phyloP scores from a whole-genome alignment of 1,140 invertebrate species.

The Temnothorax nylanderi region DNA sequence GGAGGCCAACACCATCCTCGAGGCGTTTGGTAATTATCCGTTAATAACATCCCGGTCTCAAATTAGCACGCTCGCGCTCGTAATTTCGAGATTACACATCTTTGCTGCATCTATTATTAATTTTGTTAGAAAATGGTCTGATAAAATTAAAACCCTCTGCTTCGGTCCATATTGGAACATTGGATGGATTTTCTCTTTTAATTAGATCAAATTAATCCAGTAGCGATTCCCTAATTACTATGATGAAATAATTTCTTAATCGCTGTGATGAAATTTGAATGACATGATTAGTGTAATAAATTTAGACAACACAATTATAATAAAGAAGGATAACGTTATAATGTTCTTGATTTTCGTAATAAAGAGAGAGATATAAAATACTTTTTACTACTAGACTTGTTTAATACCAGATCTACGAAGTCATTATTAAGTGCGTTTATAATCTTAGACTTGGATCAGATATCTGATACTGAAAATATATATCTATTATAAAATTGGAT shows the following conservation, averaged over 20 bases:
- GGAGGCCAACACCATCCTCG: slow-evolving; percentile 96
- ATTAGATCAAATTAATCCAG: neutral
- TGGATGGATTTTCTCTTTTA: neutral
- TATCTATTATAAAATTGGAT: neutral
- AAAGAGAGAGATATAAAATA: neutral
- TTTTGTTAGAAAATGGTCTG: neutral
- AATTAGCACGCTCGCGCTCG: neutral
- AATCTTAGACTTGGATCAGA: neutral
- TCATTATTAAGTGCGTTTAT: neutral
- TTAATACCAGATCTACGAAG: neutral
- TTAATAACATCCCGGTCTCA: neutral
- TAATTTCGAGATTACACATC: neutral
- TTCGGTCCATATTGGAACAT: neutral
- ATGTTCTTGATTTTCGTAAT: neutral
- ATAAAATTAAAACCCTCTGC: neutral
- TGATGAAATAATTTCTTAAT: neutral
- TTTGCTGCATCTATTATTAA: neutral
- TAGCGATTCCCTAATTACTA: neutral
- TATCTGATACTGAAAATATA: neutral
- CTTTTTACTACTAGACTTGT: neutral
- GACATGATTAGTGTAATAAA: neutral
- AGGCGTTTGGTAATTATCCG: slow-evolving; percentile 93
- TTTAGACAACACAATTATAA: neutral
- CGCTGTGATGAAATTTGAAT: neutral
- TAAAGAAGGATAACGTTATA: neutral